phyloP scores from a whole-genome alignment of 1,140 invertebrate species.

The Diachasmimorpha longicaudata region DNA sequence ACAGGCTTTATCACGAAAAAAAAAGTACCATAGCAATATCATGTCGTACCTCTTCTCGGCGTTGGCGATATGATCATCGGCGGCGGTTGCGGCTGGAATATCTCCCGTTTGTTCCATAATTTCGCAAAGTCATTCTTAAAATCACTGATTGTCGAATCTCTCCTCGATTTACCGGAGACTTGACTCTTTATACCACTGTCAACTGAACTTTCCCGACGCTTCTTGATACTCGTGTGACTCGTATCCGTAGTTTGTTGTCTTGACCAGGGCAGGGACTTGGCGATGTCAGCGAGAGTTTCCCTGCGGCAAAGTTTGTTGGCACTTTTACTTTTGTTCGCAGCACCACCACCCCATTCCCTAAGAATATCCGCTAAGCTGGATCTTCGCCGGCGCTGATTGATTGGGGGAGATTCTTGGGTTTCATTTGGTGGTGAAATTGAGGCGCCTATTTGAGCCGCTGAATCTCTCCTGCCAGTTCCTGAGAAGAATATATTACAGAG shows the following conservation, averaged over 20 bases:
- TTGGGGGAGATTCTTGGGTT: slow-evolving; percentile 69
- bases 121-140: slow-evolving; percentile 75
- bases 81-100: slow-evolving; percentile 52
- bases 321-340: slow-evolving; percentile 66
- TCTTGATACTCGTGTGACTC: slow-evolving; percentile 62
- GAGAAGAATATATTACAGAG: background rate
- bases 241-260: slow-evolving; percentile 65
- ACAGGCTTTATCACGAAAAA: too few relatives aligned
- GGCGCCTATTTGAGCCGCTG: slow-evolving; percentile 83
- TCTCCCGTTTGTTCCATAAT: slow-evolving; percentile 66
- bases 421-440: slow-evolving; percentile 81
- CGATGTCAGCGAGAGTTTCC: slow-evolving; percentile 84
- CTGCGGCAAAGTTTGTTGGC: slow-evolving; percentile 77
- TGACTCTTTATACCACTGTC: slow-evolving; percentile 82
- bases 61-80: slow-evolving; percentile 59
- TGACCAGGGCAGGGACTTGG: slow-evolving; percentile 74
- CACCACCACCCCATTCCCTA: slow-evolving; percentile 81
- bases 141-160: slow-evolving; percentile 75
- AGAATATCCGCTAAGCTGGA: slow-evolving; percentile 86
- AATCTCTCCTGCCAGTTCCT: slow-evolving; percentile 78
- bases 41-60: slow-evolving; percentile 56
- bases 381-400: slow-evolving; percentile 73
- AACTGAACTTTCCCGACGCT: slow-evolving; percentile 80
- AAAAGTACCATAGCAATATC: too few relatives aligned
- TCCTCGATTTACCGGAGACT: slow-evolving; percentile 69